A percentile compares a stretch with the other conserved stretches of the same genome.
phyloP scores from a whole-genome alignment of 2,797 vertebrate genomes.

The Leptoclinus maculatus region DNA sequence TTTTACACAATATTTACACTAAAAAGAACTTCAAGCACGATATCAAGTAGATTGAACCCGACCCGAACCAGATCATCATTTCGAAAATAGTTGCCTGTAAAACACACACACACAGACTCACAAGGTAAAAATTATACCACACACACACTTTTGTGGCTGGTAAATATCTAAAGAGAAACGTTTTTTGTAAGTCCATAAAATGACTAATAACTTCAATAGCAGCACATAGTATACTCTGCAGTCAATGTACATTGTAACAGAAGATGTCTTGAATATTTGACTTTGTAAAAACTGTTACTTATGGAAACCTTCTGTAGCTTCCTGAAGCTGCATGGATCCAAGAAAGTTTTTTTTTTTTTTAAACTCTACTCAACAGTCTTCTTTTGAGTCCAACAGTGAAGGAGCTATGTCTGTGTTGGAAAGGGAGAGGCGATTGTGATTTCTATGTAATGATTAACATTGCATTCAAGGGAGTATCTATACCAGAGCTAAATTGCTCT shows the following conservation, averaged over 20 bases:
- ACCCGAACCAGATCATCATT: too few relatives aligned
- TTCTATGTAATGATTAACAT: constrained; percentile 70
- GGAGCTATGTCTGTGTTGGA: constrained; percentile 31
- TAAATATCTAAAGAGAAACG: not conserved
- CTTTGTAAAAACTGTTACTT: constrained; percentile 13
- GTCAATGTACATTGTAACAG: constrained; percentile 9
- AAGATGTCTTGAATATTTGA: constrained; percentile 19
- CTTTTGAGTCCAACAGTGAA: constrained; percentile 41
- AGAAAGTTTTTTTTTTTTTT: constrained; percentile 22
- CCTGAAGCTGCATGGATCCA: constrained; percentile 30
- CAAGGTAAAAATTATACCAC: not conserved
- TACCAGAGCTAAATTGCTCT: constrained; percentile 65
- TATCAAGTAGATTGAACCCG: too few relatives aligned
- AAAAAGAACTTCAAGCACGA: too few relatives aligned
- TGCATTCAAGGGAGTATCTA: constrained; percentile 64
- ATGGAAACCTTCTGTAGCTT: constrained; percentile 32
- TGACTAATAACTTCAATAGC: not conserved
- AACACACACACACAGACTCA: not conserved
- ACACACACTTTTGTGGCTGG: not conserved
- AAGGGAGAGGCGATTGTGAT: constrained; percentile 51
- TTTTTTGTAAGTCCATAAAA: not conserved
- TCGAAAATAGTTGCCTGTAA: too few relatives aligned
- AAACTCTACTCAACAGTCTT: constrained; percentile 27
- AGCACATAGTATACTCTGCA: not conserved
- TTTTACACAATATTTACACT: too few relatives aligned